Evolutionary conservation across 2,888 invertebrate genomes (phyloP).

Genomic region (Tenodera sinensis): DNA sequence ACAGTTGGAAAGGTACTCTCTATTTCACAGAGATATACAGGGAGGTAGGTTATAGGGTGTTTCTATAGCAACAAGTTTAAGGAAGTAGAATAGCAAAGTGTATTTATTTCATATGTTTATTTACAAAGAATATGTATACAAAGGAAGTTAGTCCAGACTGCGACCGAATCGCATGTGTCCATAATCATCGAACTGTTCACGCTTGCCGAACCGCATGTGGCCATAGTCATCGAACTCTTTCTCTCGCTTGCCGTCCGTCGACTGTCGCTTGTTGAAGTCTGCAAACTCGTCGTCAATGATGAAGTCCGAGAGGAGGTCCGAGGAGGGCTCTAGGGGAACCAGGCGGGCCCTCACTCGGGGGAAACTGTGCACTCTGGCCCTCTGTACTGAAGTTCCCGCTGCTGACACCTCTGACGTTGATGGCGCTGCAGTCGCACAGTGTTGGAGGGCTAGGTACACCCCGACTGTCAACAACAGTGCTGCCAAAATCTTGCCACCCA

Average conservation of each 20-base stretch:
- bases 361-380: not conserved
- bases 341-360: slow-evolving; percentile 8
- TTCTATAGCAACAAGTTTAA: no score
- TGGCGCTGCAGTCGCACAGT: slow-evolving; percentile 8
- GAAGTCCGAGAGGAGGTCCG: slow-evolving; percentile 11
- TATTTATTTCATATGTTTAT: not conserved
- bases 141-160: slow-evolving; percentile 34
- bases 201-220: slow-evolving; percentile 59
- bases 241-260: not conserved
- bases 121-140: not conserved
- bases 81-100: no score
- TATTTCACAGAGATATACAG: no score
- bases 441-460: slow-evolving; percentile 16
- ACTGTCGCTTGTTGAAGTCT: slow-evolving; percentile 49
- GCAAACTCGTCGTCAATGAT: slow-evolving; percentile 17
- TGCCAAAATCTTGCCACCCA: slow-evolving; percentile 11
- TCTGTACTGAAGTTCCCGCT: not conserved
- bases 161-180: slow-evolving; percentile 71
- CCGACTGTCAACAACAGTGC: slow-evolving; percentile 12
- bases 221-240: slow-evolving; percentile 53
- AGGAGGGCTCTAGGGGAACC: not conserved
- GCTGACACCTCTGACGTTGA: not conserved
- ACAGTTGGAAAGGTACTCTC: no score
- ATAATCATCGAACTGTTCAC: slow-evolving; percentile 69
- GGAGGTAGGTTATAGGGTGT: no score